These are phyloP conservation scores for Sitodiplosis mosellana DNA, from an alignment of 1,140 invertebrate genomes.

Conservation along the genomic window DNA sequence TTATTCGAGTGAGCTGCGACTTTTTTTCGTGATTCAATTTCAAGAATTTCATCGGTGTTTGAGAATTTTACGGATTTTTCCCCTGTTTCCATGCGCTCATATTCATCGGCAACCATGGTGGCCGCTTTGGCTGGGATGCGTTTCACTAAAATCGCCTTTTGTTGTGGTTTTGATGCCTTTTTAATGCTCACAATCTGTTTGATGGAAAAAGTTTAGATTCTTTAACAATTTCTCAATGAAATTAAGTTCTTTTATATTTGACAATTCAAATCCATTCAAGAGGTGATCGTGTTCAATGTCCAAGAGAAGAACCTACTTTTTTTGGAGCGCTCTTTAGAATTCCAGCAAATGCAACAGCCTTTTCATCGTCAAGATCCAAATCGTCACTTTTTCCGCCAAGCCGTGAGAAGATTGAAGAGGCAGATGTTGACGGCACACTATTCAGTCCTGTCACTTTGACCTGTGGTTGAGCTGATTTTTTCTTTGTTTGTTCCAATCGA, in stretches of 20 bases:
- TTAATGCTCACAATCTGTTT: background rate
- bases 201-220: background rate
- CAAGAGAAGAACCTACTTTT: too few relatives aligned
- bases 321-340: constrained; percentile 16
- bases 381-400: constrained; percentile 14
- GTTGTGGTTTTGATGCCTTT: constrained; percentile 1
- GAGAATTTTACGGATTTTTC: constrained; percentile 24
- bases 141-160: constrained; percentile 22
- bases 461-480: background rate
- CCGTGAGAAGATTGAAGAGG: constrained; percentile 19
- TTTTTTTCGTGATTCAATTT: constrained; percentile 14
- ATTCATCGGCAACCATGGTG: constrained; percentile 11
- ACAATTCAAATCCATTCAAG: too few relatives aligned
- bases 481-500: constrained; percentile 8
- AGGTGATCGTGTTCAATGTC: too few relatives aligned
- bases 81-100: constrained; percentile 11
- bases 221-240: background rate
- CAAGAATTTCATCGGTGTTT: constrained; percentile 20
- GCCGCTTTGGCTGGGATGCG: constrained; percentile 19
- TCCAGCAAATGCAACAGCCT: constrained; percentile 1
- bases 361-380: background rate
- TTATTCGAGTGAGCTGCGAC: background rate
- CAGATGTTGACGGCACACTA: constrained; percentile 3
- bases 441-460: constrained; percentile 4
- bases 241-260: too few relatives aligned